Evolutionary conservation across 1,140 invertebrate genomes (phyloP), one percentile per base, ranked within the genome.

Genomic region (Hyphantria cunea): DNA sequence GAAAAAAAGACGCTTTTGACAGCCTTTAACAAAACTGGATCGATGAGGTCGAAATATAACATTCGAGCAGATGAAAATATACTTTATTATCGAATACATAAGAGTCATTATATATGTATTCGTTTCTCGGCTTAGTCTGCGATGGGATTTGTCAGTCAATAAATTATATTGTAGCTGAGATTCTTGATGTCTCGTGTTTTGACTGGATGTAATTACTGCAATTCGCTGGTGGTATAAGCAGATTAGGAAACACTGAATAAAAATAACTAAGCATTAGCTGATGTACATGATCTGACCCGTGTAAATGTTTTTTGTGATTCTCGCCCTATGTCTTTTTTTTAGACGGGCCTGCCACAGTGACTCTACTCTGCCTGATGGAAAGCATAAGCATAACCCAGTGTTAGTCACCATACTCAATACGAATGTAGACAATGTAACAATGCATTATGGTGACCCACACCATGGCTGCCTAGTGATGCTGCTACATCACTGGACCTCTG

Each of bases 121-220:
- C 48, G 49, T 66, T 13, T 31, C 2, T 6, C 42, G 48, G 42
- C 48, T 48, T 48, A 17, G 25, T 47, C 51, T 52, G 41, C 37
- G 65, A 73, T 68, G 64, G 80, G 76, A 79, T 84, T 84, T 82
- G 80, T 82, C 80, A 82, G 71, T 74, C 67, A 70, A 51, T 72
- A 70, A 73, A 73, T 78, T 80, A 76, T 25, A 25, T 75, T 63
- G 72, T 65, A 55, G 70, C 58, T 39, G 66, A 71, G 50, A 71
- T 66, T 73, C 54, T 59, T 65, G 73, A 62, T 54, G 63, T 65
- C 11, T 64, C 72, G 50, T 82, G 80, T 84, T 84, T 82, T 84
- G 82, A 84, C 74, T 61, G 71, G 63, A 65, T 73, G 72, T 70
- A 81, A 83, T 77, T 78, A 83, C 74, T 74, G 60, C 73, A 59